Conservation (phyloP, 2,113 vertebrate species). For the Bambusicola thoracicus region DNA sequence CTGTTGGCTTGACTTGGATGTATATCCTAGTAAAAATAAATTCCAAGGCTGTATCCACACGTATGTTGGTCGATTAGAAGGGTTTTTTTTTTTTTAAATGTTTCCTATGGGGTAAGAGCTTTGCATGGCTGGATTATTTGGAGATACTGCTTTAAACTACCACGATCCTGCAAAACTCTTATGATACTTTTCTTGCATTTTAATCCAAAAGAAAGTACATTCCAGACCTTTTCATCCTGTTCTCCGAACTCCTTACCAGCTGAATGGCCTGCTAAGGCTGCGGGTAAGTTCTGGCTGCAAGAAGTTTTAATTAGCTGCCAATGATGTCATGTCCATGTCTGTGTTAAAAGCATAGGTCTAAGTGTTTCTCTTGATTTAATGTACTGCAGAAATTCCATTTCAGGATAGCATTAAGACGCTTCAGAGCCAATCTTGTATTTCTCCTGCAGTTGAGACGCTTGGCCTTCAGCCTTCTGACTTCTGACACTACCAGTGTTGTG, state of each 20-base stretch:
- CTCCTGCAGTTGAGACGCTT: slow-evolving; percentile 66
- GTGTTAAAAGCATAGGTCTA: slow-evolving; percentile 76
- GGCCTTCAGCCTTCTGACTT: slow-evolving; percentile 75
- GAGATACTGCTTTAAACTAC: neutral
- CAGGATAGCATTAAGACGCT: slow-evolving; percentile 72
- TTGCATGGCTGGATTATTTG: neutral
- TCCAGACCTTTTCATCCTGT: neutral
- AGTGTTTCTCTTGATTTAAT: slow-evolving; percentile 77
- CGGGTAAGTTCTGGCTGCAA: slow-evolving; percentile 71
- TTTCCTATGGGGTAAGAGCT: neutral
- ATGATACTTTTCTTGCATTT: neutral
- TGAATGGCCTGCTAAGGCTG: slow-evolving; percentile 18
- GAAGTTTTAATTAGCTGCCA: slow-evolving; percentile 78
- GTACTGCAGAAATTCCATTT: slow-evolving; percentile 79
- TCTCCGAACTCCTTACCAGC: slow-evolving; percentile 24
- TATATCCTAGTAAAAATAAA: neutral
- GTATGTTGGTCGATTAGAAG: neutral
- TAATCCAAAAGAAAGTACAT: slow-evolving; percentile 13
- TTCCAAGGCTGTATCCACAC: neutral
- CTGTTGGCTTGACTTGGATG: neutral
- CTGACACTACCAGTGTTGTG: slow-evolving; percentile 72
- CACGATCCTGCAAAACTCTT: neutral
- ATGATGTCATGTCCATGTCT: slow-evolving; percentile 78
- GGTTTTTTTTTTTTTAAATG: neutral
- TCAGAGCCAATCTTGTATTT: slow-evolving; percentile 75